Conservation (phyloP, 2,888 invertebrate species). For the Xylota segnis region DNA sequence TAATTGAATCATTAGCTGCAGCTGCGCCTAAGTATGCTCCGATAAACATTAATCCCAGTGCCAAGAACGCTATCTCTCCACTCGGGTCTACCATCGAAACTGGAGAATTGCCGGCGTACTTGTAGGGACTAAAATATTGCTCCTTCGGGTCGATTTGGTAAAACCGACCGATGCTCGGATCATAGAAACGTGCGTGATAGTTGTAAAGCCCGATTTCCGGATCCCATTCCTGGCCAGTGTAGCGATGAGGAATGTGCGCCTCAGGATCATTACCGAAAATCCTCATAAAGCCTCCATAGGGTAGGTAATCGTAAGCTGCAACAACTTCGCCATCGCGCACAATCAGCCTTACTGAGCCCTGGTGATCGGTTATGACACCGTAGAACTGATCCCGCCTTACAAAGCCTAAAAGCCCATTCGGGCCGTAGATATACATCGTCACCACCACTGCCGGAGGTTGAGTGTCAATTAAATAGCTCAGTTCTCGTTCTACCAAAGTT, state of each 20-base stretch:
- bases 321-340: constrained; percentile 72
- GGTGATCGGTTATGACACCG: constrained; percentile 75
- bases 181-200: constrained; percentile 78
- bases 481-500: constrained; percentile 45
- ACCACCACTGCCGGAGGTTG: constrained; percentile 36
- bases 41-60: neutral
- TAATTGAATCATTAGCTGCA: constrained; percentile 4
- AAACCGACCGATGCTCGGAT: constrained; percentile 77
- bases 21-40: constrained; percentile 51
- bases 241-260: constrained; percentile 71
- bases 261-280: constrained; percentile 54
- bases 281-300: constrained; percentile 76
- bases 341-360: constrained; percentile 76
- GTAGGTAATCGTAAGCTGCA: constrained; percentile 78
- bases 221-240: constrained; percentile 78
- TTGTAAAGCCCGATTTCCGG: constrained; percentile 78
- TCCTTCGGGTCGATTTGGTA: constrained; percentile 72
- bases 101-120: constrained; percentile 74
- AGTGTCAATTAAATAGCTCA: constrained; percentile 4
- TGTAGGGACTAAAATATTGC: constrained; percentile 77
- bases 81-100: constrained; percentile 51
- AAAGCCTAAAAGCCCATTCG: constrained; percentile 47
- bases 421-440: constrained; percentile 51
- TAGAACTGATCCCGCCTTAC: constrained; percentile 62
- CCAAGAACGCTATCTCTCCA: constrained; percentile 34